Conservation (phyloP, 2,797 vertebrate species). For the Trematomus bernacchii region DNA sequence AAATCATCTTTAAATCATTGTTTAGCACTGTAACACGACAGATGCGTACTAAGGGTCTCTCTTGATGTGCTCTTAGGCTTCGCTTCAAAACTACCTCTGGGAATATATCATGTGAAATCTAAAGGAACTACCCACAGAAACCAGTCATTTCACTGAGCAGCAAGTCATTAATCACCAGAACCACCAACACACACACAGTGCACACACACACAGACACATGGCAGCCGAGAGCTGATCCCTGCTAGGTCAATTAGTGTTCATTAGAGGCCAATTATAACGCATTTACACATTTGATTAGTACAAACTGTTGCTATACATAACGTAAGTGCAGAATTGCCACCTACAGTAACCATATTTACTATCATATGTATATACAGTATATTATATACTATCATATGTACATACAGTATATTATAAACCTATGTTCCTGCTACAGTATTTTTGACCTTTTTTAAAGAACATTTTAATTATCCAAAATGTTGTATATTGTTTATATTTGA, state of each 20-base stretch:
- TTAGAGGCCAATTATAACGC: conserved; percentile 59
- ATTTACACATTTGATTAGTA: conserved; percentile 51
- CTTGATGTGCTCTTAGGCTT: neutral
- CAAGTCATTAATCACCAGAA: conserved; percentile 59
- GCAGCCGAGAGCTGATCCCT: conserved; percentile 57
- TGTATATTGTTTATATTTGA: too few species aligned
- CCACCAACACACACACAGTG: conserved; percentile 29
- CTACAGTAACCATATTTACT: neutral
- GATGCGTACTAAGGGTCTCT: neutral
- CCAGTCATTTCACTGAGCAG: conserved; percentile 47
- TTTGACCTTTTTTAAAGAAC: too few species aligned
- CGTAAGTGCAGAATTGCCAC: neutral
- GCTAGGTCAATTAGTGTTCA: conserved; percentile 62
- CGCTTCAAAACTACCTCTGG: neutral
- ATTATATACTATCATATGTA: too few species aligned
- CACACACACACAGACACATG: conserved; percentile 36
- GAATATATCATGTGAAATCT: conserved; percentile 23
- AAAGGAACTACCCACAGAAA: conserved; percentile 17
- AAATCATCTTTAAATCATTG: conserved; percentile 34
- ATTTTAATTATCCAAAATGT: too few species aligned
- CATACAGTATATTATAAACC: too few species aligned
- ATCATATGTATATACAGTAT: too few species aligned
- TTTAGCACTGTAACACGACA: conserved; percentile 13
- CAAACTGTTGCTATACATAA: conserved; percentile 31
- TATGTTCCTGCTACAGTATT: too few species aligned